Evolutionary conservation across 2,888 invertebrate genomes (phyloP), one percentile per base, ranked within the genome.

Genomic region (Neoaliturus tenellus): DNA sequence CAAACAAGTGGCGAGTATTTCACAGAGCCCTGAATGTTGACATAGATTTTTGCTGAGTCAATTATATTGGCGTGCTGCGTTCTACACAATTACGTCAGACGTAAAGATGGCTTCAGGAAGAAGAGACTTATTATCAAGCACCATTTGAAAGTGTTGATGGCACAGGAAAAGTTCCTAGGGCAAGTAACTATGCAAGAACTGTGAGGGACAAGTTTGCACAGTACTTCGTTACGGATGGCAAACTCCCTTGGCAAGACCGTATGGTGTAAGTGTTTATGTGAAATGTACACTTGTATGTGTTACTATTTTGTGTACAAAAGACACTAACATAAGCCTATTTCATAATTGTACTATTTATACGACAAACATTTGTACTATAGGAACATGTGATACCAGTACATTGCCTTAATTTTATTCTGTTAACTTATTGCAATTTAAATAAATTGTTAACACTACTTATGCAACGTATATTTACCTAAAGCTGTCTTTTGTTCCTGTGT

Each of bases 161-260:
- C 25, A 67, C 28, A 67, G 67, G 67, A 25, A n/a, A 67, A 67
- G 69, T 69, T 6, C 69, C 69, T 31, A 31, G 69, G 69, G 3
- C 69, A 69, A 33, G 33, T 31, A 69, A 31, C 33, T 69, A 41
- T 20, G 75, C 44, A 41, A 48, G 25, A 44, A 20, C 20, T 23
- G 75, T 75, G 75, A 75, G 75, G 33, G 69, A 69, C 69, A 69
- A 31, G 33, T 69, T 69, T 69, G 69, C 69, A 2, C 69, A 31
- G 8, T 35, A 69, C 69, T 69, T 69, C 28, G n/a, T 69, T 31
- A 35, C 4, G 33, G 69, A 35, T 4, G 69, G 69, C 17, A 69
- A 69, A 69, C 69, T 69, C 17, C 69, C 69, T 12, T 69, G 69
- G 69, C 69, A 69, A 31, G 69, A 69, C n/a, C 31, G 33, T 2